These are phyloP conservation scores for Andrena cerasifolii DNA, from an alignment of 1,140 invertebrate species.

Conservation along the genomic window DNA sequence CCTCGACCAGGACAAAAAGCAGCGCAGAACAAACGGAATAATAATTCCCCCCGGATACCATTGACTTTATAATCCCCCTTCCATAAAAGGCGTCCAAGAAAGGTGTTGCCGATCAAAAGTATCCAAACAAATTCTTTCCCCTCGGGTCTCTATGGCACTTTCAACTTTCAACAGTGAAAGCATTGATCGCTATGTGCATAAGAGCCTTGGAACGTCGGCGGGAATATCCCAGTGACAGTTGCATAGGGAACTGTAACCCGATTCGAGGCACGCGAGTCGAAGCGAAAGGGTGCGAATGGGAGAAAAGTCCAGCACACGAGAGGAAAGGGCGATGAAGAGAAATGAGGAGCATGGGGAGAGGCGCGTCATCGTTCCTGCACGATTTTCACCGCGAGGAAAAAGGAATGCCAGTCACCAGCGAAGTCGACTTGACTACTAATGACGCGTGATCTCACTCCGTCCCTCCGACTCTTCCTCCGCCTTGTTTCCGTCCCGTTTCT, in stretches of 20 bases:
- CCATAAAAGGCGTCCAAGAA: too few species aligned
- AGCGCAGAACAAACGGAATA: background rate
- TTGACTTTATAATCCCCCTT: too few species aligned
- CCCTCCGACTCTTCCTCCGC: background rate
- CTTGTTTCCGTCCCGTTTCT: conserved; percentile 16
- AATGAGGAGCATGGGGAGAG: conserved; percentile 2
- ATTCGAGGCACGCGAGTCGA: conserved; percentile 23
- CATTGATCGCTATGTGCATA: too few species aligned
- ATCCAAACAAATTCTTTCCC: too few species aligned
- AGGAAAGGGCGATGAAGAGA: background rate
- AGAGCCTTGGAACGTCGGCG: too few species aligned
- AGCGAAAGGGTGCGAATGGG: background rate
- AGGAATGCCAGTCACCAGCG: conserved; percentile 59
- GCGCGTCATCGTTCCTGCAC: conserved; percentile 18
- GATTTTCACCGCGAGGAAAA: conserved; percentile 47
- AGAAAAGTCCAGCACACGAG: too few species aligned
- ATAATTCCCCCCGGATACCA: background rate
- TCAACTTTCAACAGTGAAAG: too few species aligned
- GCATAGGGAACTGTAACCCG: background rate
- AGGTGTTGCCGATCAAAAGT: too few species aligned
- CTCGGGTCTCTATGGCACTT: too few species aligned
- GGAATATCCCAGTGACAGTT: too few species aligned
- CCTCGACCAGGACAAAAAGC: too few species aligned
- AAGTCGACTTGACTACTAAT: conserved; percentile 62
- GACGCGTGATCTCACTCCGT: conserved; percentile 39